A percentile compares a stretch with the other conserved stretches of the same genome.
These are phyloP conservation scores for Epinephelus lanceolatus DNA, from an alignment of 2,113 vertebrate species.

Conservation along the genomic window DNA sequence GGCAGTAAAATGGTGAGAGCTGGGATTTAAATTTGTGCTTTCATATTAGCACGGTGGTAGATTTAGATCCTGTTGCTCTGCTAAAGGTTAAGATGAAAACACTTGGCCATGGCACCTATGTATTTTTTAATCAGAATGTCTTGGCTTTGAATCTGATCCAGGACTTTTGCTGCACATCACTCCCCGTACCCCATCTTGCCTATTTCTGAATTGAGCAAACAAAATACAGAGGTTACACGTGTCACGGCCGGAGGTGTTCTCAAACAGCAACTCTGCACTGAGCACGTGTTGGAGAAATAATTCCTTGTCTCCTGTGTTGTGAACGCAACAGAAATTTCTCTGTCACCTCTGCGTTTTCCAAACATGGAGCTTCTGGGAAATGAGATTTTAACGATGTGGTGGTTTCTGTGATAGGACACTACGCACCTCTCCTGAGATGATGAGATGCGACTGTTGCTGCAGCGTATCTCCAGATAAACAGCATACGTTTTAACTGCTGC, in stretches of 20 bases:
- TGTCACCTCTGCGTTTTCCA: constrained; percentile 34
- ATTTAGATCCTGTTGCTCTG: constrained; percentile 2
- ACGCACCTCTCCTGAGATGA: constrained; percentile 39
- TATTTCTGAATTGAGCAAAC: neutral
- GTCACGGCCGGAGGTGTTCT: neutral
- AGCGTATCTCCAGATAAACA: constrained; percentile 49
- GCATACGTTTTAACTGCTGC: constrained; percentile 25
- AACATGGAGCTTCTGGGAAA: constrained; percentile 40
- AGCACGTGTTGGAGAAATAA: constrained; percentile 14
- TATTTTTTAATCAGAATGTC: constrained; percentile 9
- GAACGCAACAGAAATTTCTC: constrained; percentile 26
- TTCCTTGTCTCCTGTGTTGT: neutral
- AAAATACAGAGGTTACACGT: constrained; percentile 6
- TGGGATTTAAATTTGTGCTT: constrained; percentile 28
- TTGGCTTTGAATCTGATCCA: constrained; percentile 25
- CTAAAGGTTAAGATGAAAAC: constrained; percentile 19
- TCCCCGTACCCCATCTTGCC: too few relatives aligned
- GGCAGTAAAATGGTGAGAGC: neutral
- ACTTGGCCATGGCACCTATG: neutral
- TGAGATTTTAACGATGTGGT: constrained; percentile 50
- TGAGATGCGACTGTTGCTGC: constrained; percentile 29
- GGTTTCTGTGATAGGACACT: constrained; percentile 9
- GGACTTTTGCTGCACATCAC: constrained; percentile 9
- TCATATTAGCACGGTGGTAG: constrained; percentile 17
- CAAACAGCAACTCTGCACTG: neutral